Conservation (phyloP, 2,888 invertebrate species). For the Rhamphomyia laevipes region DNA sequence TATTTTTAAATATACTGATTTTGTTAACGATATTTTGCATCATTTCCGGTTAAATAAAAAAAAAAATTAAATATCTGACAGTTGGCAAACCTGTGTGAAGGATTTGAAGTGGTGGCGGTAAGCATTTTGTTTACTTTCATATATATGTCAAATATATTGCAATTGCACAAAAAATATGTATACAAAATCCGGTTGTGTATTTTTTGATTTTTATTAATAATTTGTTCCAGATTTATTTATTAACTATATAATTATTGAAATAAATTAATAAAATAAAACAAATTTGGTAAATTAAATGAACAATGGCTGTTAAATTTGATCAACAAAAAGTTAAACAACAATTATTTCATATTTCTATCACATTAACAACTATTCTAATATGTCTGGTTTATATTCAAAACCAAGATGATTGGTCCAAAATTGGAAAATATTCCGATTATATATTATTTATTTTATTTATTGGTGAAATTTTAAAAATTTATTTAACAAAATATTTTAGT, state of each 20-base stretch:
- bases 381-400: constrained; percentile 35
- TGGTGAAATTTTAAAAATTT: constrained; percentile 31
- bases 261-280: background rate
- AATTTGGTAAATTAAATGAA: constrained; percentile 3
- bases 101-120: no score
- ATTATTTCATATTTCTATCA: constrained; percentile 33
- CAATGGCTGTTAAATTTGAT: constrained; percentile 32
- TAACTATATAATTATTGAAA: background rate
- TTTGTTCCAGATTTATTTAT: no score
- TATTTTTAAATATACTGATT: no score
- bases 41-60: no score
- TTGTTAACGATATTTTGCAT: no score
- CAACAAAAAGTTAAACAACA: constrained; percentile 35
- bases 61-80: no score
- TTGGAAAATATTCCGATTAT: constrained; percentile 34
- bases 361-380: constrained; percentile 30
- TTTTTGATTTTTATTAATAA: no score
- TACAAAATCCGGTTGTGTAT: no score
- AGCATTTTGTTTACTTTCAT: no score
- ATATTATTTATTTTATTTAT: constrained; percentile 32
- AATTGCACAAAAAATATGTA: no score
- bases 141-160: no score
- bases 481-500: constrained; percentile 28
- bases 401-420: constrained; percentile 29
- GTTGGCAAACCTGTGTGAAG: no score